Percentiles rank a stretch among this genome's conserved stretches.
Evolutionary conservation across 1,140 invertebrate species (phyloP).

Genomic region (Panonychus citri): DNA sequence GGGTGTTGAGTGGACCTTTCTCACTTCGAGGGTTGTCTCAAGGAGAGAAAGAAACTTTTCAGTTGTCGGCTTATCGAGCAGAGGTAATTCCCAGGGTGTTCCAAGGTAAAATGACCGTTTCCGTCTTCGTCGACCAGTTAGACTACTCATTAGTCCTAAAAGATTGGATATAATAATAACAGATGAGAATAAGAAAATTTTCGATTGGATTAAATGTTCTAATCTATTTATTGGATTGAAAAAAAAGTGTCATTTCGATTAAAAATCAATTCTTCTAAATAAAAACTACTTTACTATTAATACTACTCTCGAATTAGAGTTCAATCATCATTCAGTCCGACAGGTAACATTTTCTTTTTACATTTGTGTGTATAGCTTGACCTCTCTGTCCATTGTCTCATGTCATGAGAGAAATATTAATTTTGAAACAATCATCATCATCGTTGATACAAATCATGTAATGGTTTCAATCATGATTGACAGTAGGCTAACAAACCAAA

Average conservation of each 20-base stretch:
- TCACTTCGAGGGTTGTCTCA: constrained; percentile 5
- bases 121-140: not conserved
- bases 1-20: constrained; percentile 1
- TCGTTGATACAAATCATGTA: no score
- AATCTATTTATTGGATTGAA: not conserved
- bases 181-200: no score
- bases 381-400: no score
- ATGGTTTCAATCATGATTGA: no score
- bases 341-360: no score
- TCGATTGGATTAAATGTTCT: not conserved
- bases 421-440: no score
- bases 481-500: no score
- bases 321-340: no score
- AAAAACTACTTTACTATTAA: constrained; percentile 7
- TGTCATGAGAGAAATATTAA: no score
- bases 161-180: no score
- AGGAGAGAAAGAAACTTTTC: constrained; percentile 4
- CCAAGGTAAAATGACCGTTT: not conserved
- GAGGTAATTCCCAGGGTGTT: constrained; percentile 3
- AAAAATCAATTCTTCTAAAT: not conserved
- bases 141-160: not conserved
- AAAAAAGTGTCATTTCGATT: not conserved
- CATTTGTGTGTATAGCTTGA: no score
- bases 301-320: no score
- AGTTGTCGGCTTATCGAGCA: constrained; percentile 2